A percentile compares a stretch with the other conserved stretches of the same genome.
These are phyloP conservation scores for Amphipoea lucens DNA, from an alignment of 2,888 invertebrate species.

Conservation along the genomic window DNA sequence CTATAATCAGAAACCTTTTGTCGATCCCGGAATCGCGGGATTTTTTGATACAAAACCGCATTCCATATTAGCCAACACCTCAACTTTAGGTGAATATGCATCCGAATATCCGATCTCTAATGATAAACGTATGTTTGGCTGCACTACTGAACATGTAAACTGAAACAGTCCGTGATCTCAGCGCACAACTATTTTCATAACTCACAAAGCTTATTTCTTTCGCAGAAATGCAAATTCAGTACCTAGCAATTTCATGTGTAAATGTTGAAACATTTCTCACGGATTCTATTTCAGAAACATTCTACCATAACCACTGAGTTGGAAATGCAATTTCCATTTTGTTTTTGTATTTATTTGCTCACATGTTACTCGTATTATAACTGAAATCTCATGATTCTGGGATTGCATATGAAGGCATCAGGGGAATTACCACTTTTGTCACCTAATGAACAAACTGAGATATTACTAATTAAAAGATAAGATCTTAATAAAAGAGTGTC, in stretches of 20 bases:
- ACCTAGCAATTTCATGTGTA: slow-evolving; percentile 22
- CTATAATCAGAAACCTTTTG: too few species aligned
- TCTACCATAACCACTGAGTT: slow-evolving; percentile 2
- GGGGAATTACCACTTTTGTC: too few species aligned
- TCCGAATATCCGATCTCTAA: too few species aligned
- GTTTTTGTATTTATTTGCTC: slow-evolving; percentile 11
- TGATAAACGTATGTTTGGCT: not conserved
- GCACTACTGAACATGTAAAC: slow-evolving; percentile 1
- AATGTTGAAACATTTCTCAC: slow-evolving; percentile 23
- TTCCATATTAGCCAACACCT: too few species aligned
- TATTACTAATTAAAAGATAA: too few species aligned
- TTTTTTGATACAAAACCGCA: too few species aligned
- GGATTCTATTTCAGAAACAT: slow-evolving; percentile 30
- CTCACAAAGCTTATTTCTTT: slow-evolving; percentile 14
- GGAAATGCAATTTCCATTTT: slow-evolving; percentile 40
- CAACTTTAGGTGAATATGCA: too few species aligned
- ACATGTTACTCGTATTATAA: not conserved
- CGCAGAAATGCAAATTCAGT: slow-evolving; percentile 9
- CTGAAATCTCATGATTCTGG: not conserved
- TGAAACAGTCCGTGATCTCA: slow-evolving; percentile 22
- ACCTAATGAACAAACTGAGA: too few species aligned
- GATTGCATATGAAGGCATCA: too few species aligned
- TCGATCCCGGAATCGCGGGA: too few species aligned
- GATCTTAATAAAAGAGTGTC: too few species aligned
- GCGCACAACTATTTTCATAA: slow-evolving; percentile 34